A percentile compares a stretch with the other conserved stretches of the same genome.
phyloP scores from a whole-genome alignment of 2,113 vertebrate species.

The Trogon melanurus region DNA sequence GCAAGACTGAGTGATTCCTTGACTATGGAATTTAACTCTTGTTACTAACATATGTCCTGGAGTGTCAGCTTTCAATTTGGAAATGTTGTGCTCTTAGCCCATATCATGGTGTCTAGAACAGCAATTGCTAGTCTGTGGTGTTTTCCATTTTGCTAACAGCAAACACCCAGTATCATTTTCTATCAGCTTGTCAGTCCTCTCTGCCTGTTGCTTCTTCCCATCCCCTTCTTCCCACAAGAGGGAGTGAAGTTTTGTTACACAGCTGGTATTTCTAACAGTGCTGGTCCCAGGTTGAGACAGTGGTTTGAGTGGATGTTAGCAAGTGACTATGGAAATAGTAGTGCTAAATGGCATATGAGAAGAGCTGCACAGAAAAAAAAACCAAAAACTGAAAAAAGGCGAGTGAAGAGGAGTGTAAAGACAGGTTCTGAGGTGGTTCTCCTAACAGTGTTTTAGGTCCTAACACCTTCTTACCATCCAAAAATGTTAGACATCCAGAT shows the following conservation, averaged over 20 bases:
- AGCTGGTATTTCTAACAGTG: neutral
- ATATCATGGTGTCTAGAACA: neutral
- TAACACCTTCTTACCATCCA: neutral
- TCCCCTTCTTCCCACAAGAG: neutral
- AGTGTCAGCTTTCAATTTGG: neutral
- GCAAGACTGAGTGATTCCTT: constrained; percentile 9
- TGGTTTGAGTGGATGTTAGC: neutral
- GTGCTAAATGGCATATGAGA: neutral
- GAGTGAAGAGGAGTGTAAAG: neutral
- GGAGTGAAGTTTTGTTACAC: neutral
- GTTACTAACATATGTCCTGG: neutral
- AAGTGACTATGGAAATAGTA: neutral
- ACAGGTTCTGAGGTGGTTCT: neutral
- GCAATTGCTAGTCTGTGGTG: neutral
- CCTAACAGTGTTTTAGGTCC: neutral
- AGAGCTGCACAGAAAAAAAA: neutral
- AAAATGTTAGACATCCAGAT: neutral
- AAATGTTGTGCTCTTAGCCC: neutral
- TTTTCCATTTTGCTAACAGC: neutral
- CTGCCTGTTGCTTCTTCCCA: neutral
- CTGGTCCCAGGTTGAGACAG: neutral
- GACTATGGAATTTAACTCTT: constrained; percentile 17
- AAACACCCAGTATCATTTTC: neutral
- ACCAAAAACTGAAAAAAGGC: neutral
- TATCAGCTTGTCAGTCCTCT: neutral